Base-by-base conservation (phyloP, 2,797 vertebrate genomes). In the Epinephelus awoara region DNA sequence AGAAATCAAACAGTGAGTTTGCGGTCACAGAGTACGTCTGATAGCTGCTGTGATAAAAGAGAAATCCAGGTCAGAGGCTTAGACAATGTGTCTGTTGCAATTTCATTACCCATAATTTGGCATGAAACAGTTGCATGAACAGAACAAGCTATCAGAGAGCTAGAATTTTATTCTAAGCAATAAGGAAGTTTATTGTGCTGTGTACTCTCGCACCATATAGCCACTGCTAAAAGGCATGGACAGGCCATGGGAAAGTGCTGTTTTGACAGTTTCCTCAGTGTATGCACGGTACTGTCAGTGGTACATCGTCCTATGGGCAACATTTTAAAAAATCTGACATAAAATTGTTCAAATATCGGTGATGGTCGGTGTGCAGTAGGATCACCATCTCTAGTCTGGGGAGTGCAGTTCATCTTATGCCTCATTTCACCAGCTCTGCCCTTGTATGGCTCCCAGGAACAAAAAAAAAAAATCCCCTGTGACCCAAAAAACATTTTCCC, bases 101-200 rank as follows among this genome's bases (percentile, higher is more conserved):
- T 54, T 63, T 78, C 51, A 69, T 68, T 77, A 68, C 12, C 49
- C 34, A 54, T 63, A 14, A 59, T 80, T 50, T 67, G 51, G 29
- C 38, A 68, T 19, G 0, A 82, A 68, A 29, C 4, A 50, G 42
- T 17, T 7, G n/a, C 3, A 11, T 21, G 52, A 77, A 47, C 15
- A 29, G 52, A 79, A 44, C 15, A 29, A 58, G 29, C 19, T 49
- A 51, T 71, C 27, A 15, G 57, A 63, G 21, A 79, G 10, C 15
- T 44, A 0, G 27, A 54, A 23, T 7, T 75, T 68, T 0, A 63
- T 77, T 79, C 42, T 12, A 10, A 63, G 72, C 68, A 80, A 82
- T 57, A 66, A 84, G 27, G 47, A 69, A 69, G 63, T 52, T 18
- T 51, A 42, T 3, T 42, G 23, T 5, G 8, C 21, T 7, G 15